Evolutionary conservation across 2,888 invertebrate species (phyloP).

Genomic region (Pammene fasciana): DNA sequence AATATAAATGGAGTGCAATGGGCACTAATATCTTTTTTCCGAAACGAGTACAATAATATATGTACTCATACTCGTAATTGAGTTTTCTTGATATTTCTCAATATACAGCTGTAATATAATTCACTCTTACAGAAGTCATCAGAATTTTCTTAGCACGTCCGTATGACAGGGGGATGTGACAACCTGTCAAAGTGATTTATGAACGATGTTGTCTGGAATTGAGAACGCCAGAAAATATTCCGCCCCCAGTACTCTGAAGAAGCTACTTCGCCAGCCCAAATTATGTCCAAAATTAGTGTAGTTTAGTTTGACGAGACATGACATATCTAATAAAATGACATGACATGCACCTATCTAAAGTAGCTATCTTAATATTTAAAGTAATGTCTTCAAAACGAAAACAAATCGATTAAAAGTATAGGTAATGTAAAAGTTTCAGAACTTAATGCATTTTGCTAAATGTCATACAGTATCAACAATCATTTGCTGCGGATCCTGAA

Average conservation of each 20-base stretch:
- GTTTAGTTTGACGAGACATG: slow-evolving; percentile 1
- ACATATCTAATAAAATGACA: not conserved
- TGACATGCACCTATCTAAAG: not conserved
- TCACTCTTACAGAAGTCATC: not conserved
- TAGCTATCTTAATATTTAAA: not conserved
- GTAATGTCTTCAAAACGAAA: too few relatives aligned
- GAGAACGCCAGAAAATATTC: slow-evolving; percentile 13
- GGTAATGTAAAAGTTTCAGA: too few relatives aligned
- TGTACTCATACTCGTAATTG: too few relatives aligned
- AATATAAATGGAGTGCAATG: too few relatives aligned
- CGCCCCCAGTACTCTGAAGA: slow-evolving; percentile 24
- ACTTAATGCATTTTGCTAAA: too few relatives aligned
- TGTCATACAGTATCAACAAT: too few relatives aligned
- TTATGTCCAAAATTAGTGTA: slow-evolving; percentile 3
- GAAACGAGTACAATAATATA: too few relatives aligned
- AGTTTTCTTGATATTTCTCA: too few relatives aligned
- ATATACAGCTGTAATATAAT: too few relatives aligned
- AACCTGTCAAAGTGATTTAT: slow-evolving; percentile 32
- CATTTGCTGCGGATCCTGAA: too few relatives aligned
- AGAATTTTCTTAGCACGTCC: slow-evolving; percentile 2
- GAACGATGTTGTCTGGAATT: slow-evolving; percentile 8
- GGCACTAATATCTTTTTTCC: too few relatives aligned
- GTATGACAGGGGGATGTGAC: slow-evolving; percentile 21
- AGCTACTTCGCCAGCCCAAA: slow-evolving; percentile 13
- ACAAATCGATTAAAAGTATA: too few relatives aligned